Percentiles rank a stretch among this genome's conserved stretches.
Conservation (phyloP, 2,888 invertebrate species). For the Caenorhabditis uteleia region DNA sequence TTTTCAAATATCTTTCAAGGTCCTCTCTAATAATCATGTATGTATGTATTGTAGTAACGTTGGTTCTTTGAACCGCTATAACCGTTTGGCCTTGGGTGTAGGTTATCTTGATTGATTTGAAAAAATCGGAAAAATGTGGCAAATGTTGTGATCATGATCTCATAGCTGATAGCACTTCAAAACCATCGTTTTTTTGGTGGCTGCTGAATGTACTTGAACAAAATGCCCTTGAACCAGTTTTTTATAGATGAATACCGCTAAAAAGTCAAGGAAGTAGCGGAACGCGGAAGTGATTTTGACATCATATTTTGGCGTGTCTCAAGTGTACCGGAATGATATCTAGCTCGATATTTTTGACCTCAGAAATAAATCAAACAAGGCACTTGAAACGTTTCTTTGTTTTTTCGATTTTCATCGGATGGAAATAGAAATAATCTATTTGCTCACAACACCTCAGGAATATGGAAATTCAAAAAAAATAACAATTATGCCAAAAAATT, state of each 20-base stretch:
- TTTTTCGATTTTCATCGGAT: no score
- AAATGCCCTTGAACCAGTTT: conserved; percentile 34
- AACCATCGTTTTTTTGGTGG: conserved; percentile 18
- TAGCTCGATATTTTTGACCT: conserved; percentile 7
- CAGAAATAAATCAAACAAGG: conserved; percentile 2
- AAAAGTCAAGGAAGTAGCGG: no score
- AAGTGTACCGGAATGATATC: neutral
- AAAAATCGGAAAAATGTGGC: conserved; percentile 14
- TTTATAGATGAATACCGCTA: conserved; percentile 1
- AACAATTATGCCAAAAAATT: neutral
- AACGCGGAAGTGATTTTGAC: conserved; percentile 1
- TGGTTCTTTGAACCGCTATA: conserved; percentile 36
- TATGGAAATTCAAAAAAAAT: no score
- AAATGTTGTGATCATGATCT: conserved; percentile 29
- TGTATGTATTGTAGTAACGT: conserved; percentile 13
- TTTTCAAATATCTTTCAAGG: neutral
- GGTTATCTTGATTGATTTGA: conserved; percentile 13
- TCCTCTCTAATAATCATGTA: neutral
- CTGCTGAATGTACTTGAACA: conserved; percentile 3
- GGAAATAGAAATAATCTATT: no score
- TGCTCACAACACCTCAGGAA: no score
- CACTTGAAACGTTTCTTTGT: conserved; percentile 35
- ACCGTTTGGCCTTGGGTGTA: conserved; percentile 28
- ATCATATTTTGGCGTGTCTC: neutral
- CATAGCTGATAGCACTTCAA: conserved; percentile 22